These are phyloP conservation scores for Drosophila emarginata DNA, from an alignment of 2,888 invertebrate genomes.

Conservation along the genomic window DNA sequence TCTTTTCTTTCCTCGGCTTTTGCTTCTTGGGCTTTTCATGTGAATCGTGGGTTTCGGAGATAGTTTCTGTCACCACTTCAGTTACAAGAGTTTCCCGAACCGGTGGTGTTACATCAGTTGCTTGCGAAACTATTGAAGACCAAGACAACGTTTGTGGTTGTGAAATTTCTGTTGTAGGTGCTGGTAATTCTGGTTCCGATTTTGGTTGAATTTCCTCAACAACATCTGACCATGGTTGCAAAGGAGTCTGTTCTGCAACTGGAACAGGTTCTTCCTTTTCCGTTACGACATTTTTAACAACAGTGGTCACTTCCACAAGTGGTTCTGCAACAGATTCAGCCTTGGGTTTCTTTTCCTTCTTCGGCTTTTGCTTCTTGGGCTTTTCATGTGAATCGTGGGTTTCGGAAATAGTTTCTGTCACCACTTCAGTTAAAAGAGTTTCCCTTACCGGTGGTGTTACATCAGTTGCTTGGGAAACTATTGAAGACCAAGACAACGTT, in stretches of 20 bases:
- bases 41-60: too few relatives aligned
- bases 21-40: too few relatives aligned
- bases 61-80: too few relatives aligned
- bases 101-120: too few relatives aligned
- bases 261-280: not conserved
- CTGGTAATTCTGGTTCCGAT: too few relatives aligned
- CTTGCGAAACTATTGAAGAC: too few relatives aligned
- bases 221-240: constrained; percentile 20
- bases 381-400: constrained; percentile 37
- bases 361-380: constrained; percentile 30
- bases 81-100: too few relatives aligned
- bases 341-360: constrained; percentile 24
- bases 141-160: too few relatives aligned
- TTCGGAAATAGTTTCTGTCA: constrained; percentile 28
- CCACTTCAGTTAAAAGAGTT: not conserved
- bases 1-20: not conserved
- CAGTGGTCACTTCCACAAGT: not conserved
- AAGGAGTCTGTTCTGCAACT: constrained; percentile 10
- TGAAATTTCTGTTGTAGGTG: too few relatives aligned
- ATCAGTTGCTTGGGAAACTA: constrained; percentile 26
- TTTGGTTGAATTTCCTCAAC: not conserved
- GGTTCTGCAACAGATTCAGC: not conserved
- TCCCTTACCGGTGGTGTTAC: not conserved
- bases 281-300: constrained; percentile 1
- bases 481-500: constrained; percentile 42